Conservation (phyloP, 2,113 vertebrate species). For the Glaucomys volans region DNA sequence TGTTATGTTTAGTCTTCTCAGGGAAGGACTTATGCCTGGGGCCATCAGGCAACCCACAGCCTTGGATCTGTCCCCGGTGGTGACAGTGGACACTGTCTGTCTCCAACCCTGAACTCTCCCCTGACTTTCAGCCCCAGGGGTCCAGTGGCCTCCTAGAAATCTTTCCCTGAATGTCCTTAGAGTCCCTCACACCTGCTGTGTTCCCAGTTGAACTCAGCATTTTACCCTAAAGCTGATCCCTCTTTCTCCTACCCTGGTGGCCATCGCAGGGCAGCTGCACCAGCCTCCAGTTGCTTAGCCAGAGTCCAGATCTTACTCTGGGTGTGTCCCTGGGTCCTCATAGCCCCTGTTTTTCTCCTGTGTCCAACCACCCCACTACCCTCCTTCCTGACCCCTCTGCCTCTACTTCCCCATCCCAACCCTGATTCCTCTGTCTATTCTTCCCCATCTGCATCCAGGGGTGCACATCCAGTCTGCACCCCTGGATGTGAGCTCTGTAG, state of each 20-base stretch:
- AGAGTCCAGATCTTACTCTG: not conserved
- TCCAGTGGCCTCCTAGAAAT: not conserved
- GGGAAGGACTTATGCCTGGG: not conserved
- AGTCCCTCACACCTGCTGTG: not conserved
- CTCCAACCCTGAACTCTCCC: not conserved
- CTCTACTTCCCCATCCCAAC: not conserved
- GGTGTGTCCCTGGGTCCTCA: not conserved
- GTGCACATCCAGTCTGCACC: too few species aligned
- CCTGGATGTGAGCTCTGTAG: not conserved
- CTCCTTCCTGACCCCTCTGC: not conserved
- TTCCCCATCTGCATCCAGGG: too few species aligned
- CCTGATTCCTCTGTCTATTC: not conserved
- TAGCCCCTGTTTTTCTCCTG: not conserved
- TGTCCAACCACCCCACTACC: not conserved
- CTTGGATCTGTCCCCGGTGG: not conserved
- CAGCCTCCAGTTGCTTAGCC: not conserved
- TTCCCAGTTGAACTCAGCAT: not conserved
- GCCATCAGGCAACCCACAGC: fast-evolving
- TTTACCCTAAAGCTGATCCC: not conserved
- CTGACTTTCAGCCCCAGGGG: not conserved
- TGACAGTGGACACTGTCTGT: not conserved
- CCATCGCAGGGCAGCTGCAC: not conserved
- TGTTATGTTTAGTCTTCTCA: not conserved
- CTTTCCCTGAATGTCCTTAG: not conserved
- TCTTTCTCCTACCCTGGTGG: not conserved